phyloP scores from a whole-genome alignment of 2,113 vertebrate genomes.

The Hippocampus abdominalis region DNA sequence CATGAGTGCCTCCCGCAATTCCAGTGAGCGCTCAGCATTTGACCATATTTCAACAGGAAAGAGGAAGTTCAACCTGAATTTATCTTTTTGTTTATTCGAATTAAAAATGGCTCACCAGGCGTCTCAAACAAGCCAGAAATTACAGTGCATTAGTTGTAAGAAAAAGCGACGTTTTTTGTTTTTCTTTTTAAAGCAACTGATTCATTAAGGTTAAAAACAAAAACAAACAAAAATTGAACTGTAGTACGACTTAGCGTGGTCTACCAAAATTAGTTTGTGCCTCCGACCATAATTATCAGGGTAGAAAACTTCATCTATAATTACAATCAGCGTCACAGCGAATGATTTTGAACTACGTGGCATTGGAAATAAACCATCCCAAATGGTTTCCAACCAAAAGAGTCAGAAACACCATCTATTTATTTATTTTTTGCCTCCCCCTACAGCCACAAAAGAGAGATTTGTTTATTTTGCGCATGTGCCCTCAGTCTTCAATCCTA shows the following conservation, averaged over 20 bases:
- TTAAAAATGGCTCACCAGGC: background rate
- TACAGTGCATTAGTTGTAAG: no score
- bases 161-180: no score
- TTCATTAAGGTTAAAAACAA: no score
- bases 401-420: background rate
- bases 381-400: background rate
- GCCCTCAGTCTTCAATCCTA: constrained; percentile 5
- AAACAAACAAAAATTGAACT: no score
- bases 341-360: background rate
- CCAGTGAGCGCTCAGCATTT: background rate
- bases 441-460: background rate
- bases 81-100: background rate
- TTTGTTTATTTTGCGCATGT: constrained; percentile 1
- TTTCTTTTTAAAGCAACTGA: no score
- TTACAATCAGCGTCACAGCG: background rate
- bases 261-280: background rate
- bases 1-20: no score
- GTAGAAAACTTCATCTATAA: background rate
- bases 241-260: background rate
- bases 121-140: no score
- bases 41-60: background rate
- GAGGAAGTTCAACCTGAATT: background rate
- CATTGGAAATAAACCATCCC: background rate
- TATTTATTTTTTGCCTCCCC: background rate
- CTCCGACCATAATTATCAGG: background rate